phyloP scores from a whole-genome alignment of 1,140 invertebrate species.

The Lethocerus indicus region DNA sequence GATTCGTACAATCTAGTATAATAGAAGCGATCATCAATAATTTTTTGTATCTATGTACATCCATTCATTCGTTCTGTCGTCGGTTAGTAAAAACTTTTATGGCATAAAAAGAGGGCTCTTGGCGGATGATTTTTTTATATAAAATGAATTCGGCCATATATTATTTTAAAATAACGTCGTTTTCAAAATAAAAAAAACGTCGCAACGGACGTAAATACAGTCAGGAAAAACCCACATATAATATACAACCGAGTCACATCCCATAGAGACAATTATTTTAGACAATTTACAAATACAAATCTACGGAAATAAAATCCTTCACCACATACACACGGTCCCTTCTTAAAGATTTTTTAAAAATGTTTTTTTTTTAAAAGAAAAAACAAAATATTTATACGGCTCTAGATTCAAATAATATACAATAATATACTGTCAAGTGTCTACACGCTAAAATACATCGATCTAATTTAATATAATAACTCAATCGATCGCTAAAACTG shows the following conservation, averaged over 20 bases:
- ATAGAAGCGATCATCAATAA: constrained; percentile 6
- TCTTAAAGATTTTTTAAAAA: no score
- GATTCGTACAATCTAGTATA: constrained; percentile 4
- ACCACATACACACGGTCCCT: no score
- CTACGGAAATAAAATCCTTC: not conserved
- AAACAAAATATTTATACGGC: constrained; percentile 2
- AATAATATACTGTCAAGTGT: not conserved
- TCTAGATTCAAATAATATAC: constrained; percentile 3
- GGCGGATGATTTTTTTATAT: not conserved
- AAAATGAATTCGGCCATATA: no score
- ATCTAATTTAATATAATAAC: not conserved
- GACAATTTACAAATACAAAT: constrained; percentile 9
- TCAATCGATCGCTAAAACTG: constrained; percentile 12
- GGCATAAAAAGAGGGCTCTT: not conserved
- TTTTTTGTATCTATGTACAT: constrained; percentile 4
- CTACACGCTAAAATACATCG: constrained; percentile 8
- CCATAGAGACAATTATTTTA: not conserved
- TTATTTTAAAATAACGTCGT: not conserved
- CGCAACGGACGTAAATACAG: not conserved
- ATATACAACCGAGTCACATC: constrained; percentile 6
- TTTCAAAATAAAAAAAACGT: not conserved
- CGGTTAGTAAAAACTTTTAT: constrained; percentile 1
- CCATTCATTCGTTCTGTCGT: no score
- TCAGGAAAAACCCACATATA: not conserved
- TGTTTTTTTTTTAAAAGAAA: no score